Percentiles rank a stretch among this genome's conserved stretches.
These are phyloP conservation scores for Entomobrya multifasciata DNA, from an alignment of 2,888 invertebrate species.

Conservation along the genomic window DNA sequence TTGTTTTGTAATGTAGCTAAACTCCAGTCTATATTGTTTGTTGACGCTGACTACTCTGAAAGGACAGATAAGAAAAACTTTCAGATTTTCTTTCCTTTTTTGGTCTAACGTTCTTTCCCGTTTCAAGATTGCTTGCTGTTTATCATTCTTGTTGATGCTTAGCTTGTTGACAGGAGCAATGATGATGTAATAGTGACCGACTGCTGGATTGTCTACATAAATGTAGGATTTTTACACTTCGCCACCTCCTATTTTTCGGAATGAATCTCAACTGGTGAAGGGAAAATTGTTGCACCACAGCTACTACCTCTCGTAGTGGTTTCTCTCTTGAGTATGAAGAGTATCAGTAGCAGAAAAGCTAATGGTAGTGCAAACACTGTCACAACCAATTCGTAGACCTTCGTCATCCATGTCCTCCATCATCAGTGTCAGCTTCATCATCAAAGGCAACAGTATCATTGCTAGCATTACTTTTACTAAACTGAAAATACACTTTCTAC, in stretches of 20 bases:
- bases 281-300: background rate
- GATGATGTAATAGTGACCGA: background rate
- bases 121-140: background rate
- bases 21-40: too few relatives aligned
- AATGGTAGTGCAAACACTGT: background rate
- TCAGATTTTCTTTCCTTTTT: too few relatives aligned
- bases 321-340: background rate
- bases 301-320: background rate
- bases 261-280: background rate
- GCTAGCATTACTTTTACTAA: too few relatives aligned
- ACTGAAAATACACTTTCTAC: background rate
- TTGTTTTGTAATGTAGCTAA: too few relatives aligned
- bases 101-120: background rate
- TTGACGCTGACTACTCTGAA: too few relatives aligned
- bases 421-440: background rate
- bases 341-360: background rate
- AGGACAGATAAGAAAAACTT: too few relatives aligned
- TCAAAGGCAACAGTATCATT: background rate
- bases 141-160: background rate
- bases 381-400: background rate
- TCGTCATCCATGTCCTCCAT: constrained; percentile 10
- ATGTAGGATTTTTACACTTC: too few relatives aligned
- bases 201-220: too few relatives aligned
- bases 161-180: too few relatives aligned
- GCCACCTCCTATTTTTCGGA: background rate